These are phyloP conservation scores for Oreochromis tanganicae DNA, from an alignment of 2,113 vertebrate genomes.

Conservation along the genomic window DNA sequence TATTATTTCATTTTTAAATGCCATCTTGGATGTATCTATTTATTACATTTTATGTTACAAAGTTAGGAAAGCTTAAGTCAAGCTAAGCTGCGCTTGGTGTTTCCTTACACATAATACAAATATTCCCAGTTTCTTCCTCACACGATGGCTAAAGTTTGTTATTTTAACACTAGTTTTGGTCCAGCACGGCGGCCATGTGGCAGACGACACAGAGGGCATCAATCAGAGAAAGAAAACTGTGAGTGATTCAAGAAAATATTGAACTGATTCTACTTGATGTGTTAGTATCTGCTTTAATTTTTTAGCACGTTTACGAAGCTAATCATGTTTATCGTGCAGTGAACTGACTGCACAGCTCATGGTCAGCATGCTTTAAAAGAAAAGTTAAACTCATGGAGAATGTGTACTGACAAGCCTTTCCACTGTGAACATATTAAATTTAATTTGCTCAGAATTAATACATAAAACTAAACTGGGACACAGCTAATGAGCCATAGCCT, in stretches of 20 bases:
- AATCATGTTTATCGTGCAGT: not conserved
- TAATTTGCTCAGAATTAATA: not conserved
- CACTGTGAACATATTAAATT: not conserved
- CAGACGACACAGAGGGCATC: not conserved
- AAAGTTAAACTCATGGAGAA: not conserved
- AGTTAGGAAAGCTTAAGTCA: not conserved
- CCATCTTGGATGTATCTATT: not conserved
- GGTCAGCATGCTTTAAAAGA: not conserved
- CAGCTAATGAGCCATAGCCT: not conserved
- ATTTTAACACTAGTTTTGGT: not conserved
- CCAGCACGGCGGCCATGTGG: not conserved
- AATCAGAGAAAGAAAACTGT: not conserved
- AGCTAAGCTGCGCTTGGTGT: not conserved
- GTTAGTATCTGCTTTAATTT: not conserved
- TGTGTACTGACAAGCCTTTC: not conserved
- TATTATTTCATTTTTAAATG: not conserved
- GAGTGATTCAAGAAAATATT: not conserved
- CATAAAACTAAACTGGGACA: not conserved
- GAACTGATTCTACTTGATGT: not conserved
- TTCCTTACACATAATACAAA: not conserved
- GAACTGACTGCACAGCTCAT: not conserved
- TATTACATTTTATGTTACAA: not conserved
- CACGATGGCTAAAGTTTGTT: not conserved
- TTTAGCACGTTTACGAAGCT: not conserved
- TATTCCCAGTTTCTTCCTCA: not conserved